A percentile compares a stretch with the other conserved stretches of the same genome.
Evolutionary conservation across 2,113 vertebrate genomes (phyloP).

Genomic region (Grallaria varia): DNA sequence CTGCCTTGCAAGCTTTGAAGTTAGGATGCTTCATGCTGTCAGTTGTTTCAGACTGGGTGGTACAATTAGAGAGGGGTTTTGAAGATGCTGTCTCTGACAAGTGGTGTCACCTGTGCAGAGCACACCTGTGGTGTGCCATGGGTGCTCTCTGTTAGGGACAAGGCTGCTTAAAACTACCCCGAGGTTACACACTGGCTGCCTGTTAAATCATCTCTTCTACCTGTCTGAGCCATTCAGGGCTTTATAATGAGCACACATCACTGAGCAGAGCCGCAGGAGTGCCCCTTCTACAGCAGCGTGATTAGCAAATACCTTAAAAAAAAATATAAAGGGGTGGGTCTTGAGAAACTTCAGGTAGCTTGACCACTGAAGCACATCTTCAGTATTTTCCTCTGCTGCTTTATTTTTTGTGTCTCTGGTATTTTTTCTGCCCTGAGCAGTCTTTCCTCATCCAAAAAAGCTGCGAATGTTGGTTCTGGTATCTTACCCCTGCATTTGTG

Average conservation of each 20-base stretch:
- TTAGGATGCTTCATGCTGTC: not conserved
- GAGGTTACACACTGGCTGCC: not conserved
- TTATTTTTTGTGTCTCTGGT: not conserved
- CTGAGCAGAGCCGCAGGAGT: not conserved
- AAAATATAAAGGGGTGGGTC: accelerated
- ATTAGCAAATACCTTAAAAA: not conserved
- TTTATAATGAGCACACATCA: not conserved
- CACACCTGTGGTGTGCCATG: accelerated
- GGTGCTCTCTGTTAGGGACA: not conserved
- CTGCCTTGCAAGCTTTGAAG: not conserved
- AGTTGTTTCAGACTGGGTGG: not conserved
- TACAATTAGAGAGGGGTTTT: accelerated
- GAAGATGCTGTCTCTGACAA: not conserved
- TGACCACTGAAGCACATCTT: not conserved
- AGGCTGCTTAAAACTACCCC: not conserved
- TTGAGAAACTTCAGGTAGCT: not conserved
- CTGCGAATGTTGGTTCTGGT: not conserved
- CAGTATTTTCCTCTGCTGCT: not conserved
- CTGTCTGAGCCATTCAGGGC: not conserved
- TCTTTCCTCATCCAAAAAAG: not conserved
- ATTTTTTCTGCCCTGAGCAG: not conserved
- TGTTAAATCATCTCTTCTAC: not conserved
- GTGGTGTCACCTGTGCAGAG: accelerated
- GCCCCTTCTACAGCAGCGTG: not conserved
- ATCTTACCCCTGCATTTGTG: not conserved